phyloP scores from a whole-genome alignment of 2,797 vertebrate species.

The Pteropus rufus region DNA sequence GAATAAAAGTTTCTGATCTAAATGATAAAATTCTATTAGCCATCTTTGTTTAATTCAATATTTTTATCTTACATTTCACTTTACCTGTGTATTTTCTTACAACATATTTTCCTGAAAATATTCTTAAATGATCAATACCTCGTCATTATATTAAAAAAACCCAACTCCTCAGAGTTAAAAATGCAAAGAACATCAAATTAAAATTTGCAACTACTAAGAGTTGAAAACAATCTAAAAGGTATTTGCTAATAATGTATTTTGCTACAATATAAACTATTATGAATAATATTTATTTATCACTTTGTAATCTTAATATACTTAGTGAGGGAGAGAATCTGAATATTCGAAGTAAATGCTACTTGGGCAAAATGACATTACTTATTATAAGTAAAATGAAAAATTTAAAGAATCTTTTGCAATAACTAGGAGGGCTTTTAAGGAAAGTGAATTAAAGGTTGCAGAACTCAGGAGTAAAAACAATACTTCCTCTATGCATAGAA shows the following conservation, averaged over 20 bases:
- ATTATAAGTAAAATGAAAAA: conserved; percentile 8
- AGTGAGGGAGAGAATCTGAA: background rate
- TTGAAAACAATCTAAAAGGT: conserved; percentile 8
- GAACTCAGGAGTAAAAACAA: conserved; percentile 27
- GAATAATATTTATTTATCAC: background rate
- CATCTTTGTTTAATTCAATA: conserved; percentile 13
- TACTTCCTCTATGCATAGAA: background rate
- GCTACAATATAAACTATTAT: background rate
- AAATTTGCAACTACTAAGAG: background rate
- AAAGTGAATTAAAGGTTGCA: background rate
- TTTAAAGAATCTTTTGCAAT: conserved; percentile 41
- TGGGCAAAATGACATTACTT: background rate
- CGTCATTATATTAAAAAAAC: background rate
- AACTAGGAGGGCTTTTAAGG: background rate
- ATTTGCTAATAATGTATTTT: conserved; percentile 31
- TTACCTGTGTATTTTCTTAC: conserved; percentile 41
- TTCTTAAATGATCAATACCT: conserved; percentile 17
- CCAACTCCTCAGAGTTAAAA: background rate
- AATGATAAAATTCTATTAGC: conserved; percentile 15
- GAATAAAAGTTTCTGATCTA: conserved; percentile 17
- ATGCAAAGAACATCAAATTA: background rate
- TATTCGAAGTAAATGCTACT: background rate
- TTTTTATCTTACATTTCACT: conserved; percentile 28
- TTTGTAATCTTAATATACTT: conserved; percentile 7
- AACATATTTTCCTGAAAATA: conserved; percentile 8